phyloP scores from a whole-genome alignment of 2,888 invertebrate species.

The Platycnemis pennipes region DNA sequence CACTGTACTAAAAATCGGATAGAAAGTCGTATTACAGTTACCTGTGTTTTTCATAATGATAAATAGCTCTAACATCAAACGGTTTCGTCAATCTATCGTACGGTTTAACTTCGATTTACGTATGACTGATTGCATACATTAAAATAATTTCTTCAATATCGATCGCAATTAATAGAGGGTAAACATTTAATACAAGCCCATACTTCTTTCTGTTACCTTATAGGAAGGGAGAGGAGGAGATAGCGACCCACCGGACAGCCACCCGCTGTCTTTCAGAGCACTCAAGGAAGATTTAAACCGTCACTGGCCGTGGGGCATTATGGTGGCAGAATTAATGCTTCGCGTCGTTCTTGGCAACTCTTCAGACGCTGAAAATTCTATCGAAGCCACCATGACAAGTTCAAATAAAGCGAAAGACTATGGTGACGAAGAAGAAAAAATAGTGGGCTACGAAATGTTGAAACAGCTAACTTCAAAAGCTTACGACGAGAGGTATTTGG shows the following conservation, averaged over 20 bases:
- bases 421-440: not conserved
- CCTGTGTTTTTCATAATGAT: no score
- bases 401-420: not conserved
- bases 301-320: slow-evolving; percentile 12
- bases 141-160: no score
- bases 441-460: slow-evolving; percentile 31
- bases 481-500: not conserved
- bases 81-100: no score
- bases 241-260: not conserved
- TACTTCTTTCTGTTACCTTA: no score
- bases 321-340: slow-evolving; percentile 40
- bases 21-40: no score
- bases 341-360: not conserved
- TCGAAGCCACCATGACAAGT: slow-evolving; percentile 5
- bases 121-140: no score
- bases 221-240: no score
- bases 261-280: not conserved
- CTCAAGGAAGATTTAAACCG: slow-evolving; percentile 20
- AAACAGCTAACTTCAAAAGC: not conserved
- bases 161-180: no score
- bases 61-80: no score
- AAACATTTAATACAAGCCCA: no score
- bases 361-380: not conserved
- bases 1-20: no score
- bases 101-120: no score